phyloP scores from a whole-genome alignment of 2,797 vertebrate species.

The Pangasius krempfi region DNA sequence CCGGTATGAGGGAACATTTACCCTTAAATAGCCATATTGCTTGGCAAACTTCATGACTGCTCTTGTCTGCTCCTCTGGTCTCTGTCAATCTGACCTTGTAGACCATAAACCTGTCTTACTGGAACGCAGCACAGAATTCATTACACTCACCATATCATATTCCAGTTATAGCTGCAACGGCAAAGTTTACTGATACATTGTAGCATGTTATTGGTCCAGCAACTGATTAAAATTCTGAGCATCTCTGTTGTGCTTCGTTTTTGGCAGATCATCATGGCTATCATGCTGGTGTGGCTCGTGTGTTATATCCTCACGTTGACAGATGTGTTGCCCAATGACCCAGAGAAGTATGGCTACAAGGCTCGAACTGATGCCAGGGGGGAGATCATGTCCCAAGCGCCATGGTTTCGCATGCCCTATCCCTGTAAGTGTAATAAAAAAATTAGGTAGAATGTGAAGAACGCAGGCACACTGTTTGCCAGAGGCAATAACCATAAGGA shows the following conservation, averaged over 20 bases:
- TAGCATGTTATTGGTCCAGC: not conserved
- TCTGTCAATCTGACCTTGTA: slow-evolving; percentile 12
- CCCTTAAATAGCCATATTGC: not conserved
- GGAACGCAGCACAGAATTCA: not conserved
- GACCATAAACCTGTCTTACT: slow-evolving; percentile 36
- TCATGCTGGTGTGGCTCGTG: slow-evolving; percentile 89
- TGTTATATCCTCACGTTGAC: slow-evolving; percentile 88
- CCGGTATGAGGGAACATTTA: slow-evolving; percentile 76
- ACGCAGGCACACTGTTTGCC: not conserved
- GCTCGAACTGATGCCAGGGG: slow-evolving; percentile 92
- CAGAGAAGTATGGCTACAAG: slow-evolving; percentile 82
- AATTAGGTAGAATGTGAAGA: not conserved
- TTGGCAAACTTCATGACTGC: not conserved
- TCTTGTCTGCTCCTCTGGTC: slow-evolving; percentile 1
- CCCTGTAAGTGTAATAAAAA: slow-evolving; percentile 82
- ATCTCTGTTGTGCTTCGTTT: slow-evolving; percentile 14
- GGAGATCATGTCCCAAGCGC: slow-evolving; percentile 84
- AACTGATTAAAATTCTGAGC: slow-evolving; percentile 2
- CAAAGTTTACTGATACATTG: slow-evolving; percentile 18
- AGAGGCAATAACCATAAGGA: not conserved
- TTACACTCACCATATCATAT: slow-evolving; percentile 13
- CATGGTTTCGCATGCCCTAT: slow-evolving; percentile 97
- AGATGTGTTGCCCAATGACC: slow-evolving; percentile 78
- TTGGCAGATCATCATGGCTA: slow-evolving; percentile 88
- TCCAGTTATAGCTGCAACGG: slow-evolving; percentile 1